Evolutionary conservation across 2,888 invertebrate genomes (phyloP).

Genomic region (Caenorhabditis wallacei): DNA sequence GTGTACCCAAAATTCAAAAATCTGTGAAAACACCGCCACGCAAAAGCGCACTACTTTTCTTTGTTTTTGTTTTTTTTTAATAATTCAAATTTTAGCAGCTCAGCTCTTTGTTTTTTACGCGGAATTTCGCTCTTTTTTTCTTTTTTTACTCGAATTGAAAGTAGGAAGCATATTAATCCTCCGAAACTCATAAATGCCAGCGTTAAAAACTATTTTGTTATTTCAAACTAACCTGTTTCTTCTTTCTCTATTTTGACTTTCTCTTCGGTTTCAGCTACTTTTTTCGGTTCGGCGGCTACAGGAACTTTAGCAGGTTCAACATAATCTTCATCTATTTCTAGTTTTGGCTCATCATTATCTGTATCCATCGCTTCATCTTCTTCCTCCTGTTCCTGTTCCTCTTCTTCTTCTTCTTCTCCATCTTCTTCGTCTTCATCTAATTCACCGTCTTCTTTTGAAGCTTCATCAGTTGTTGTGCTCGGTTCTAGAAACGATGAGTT

Average conservation of each 20-base stretch:
- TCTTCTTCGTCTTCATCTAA: constrained; percentile 53
- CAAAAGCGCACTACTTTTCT: background rate
- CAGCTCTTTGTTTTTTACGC: too few species aligned
- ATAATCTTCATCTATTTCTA: constrained; percentile 11
- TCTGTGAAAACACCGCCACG: constrained; percentile 13
- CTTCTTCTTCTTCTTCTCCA: background rate
- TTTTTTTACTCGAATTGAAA: too few species aligned
- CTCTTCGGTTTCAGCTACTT: constrained; percentile 2
- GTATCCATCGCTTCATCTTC: constrained; percentile 15
- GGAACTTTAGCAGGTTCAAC: background rate
- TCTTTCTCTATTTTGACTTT: constrained; percentile 33
- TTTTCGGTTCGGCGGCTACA: background rate
- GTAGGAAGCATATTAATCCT: too few species aligned
- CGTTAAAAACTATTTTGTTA: background rate
- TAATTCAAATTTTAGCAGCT: background rate
- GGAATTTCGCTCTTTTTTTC: background rate
- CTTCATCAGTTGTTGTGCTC: background rate
- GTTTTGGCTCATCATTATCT: constrained; percentile 5
- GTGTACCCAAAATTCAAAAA: background rate
- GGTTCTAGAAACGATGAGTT: constrained; percentile 3
- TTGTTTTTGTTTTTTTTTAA: background rate
- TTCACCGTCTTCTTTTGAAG: constrained; percentile 54
- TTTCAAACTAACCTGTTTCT: background rate
- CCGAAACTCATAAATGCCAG: too few species aligned
- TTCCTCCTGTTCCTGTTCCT: constrained; percentile 10